Base-by-base conservation (phyloP, 1,140 invertebrate genomes). In the Drosophila varians region DNA sequence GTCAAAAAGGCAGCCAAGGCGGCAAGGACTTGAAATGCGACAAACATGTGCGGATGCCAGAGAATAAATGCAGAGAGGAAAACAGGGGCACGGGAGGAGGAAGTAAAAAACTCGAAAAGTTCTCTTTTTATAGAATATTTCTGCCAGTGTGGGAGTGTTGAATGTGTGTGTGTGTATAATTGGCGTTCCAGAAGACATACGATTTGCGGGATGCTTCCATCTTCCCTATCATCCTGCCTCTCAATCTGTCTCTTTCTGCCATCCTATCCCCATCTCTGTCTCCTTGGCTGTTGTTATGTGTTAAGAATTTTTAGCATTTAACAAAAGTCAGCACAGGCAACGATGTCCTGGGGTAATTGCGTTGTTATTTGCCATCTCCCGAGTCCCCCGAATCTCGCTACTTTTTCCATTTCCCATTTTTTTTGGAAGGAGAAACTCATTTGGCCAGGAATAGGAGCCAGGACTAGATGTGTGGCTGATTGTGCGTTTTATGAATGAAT, bases 401-500 rank as follows among this genome's bases (percentile, higher is more conserved):
- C 18, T 43, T 11, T 8, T 11, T 19, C 31, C 31, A 5, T n/a
- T 28, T 21, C 21, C 21, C n/a, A n/a, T n/a, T 38, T 38, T 38
- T 38, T 36, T 25, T 25, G 4, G 12, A 11, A 19, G 3, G 14
- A 18, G 56, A 58, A 86, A 76, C 61, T 73, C 82, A 80, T 84
- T 76, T 80, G 72, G 38, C 54, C 51, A 16, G 43, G 40, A 58
- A n/a, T 42, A 38, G 40, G 64, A 52, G 36, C 26, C 34, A 62
- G 11, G 66, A 14, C 47, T 45, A 19, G 46, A 26, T 54, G 72
- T 75, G 72, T 75, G 72, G 60, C 46, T 71, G 53, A 62, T 70
- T 70, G 65, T 58, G 57, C 65, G 66, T 75, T 77, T 87, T 74
- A 87, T 86, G 80, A 86, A 76, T 86, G 80, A 80, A 87, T 86